phyloP scores from a whole-genome alignment of 2,888 invertebrate genomes.

The Omphaloscelis lunosa region DNA sequence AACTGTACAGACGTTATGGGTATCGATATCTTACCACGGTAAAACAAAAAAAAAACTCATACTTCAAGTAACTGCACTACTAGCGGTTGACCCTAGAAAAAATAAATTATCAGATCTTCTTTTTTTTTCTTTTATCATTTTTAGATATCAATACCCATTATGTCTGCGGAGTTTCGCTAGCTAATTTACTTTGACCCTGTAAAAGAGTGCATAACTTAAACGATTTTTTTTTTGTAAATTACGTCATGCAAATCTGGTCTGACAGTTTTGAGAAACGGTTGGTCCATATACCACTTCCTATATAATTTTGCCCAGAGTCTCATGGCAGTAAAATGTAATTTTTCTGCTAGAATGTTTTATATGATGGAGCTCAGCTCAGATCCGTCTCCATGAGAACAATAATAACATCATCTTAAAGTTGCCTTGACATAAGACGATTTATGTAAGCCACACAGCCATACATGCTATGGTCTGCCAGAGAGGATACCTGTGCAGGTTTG shows the following conservation, averaged over 20 bases:
- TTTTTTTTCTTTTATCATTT: neutral
- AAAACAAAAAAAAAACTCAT: neutral
- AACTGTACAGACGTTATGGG: neutral
- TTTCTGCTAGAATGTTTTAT: neutral
- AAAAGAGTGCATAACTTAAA: no score
- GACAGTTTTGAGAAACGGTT: neutral
- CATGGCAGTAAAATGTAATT: neutral
- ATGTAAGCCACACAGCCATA: no score
- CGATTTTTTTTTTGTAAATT: no score
- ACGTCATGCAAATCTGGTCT: neutral
- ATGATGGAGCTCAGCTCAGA: no score
- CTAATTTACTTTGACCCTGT: neutral
- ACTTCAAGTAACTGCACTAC: no score
- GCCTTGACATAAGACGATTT: no score
- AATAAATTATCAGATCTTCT: neutral
- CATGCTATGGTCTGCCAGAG: no score
- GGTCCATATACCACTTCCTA: no score
- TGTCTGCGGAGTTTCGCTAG: neutral
- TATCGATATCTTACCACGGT: neutral
- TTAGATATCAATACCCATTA: neutral
- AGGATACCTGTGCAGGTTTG: no score
- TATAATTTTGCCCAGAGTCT: neutral
- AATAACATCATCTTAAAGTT: no score
- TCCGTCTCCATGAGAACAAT: no score
- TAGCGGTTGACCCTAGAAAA: neutral